A percentile compares a stretch with the other conserved stretches of the same genome.
phyloP scores from a whole-genome alignment of 2,888 invertebrate species.

The Gastrophysa polygoni region DNA sequence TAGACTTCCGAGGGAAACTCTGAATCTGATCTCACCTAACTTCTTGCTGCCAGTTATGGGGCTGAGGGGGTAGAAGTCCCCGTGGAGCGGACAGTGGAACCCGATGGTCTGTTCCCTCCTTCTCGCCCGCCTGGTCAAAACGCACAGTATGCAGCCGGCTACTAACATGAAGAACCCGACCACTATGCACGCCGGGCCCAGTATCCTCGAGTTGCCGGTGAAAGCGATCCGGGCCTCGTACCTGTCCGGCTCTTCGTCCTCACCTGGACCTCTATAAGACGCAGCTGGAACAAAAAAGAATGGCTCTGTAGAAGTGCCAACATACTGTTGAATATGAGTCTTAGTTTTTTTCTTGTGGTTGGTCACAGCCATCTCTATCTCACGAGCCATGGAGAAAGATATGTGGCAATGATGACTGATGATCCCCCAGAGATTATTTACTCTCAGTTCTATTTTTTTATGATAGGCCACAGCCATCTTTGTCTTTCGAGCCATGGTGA shows the following conservation, averaged over 20 bases:
- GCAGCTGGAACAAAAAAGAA: constrained; percentile 63
- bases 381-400: no score
- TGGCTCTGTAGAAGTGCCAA: no score
- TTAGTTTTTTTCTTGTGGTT: no score
- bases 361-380: no score
- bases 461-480: no score
- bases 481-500: no score
- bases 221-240: constrained; percentile 75
- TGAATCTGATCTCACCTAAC: constrained; percentile 52
- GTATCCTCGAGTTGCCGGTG: constrained; percentile 74
- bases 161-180: constrained; percentile 76
- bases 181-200: constrained; percentile 76
- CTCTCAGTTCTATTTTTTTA: no score
- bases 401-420: no score
- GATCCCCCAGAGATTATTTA: no score
- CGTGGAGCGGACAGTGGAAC: constrained; percentile 79
- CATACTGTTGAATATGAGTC: no score
- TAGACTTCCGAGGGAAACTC: no score
- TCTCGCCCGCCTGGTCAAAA: constrained; percentile 70
- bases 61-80: constrained; percentile 77
- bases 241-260: constrained; percentile 74
- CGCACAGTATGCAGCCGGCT: constrained; percentile 69
- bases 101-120: constrained; percentile 71
- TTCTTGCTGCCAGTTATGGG: constrained; percentile 63
- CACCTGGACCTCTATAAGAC: constrained; percentile 74